Conservation (phyloP, 2,888 invertebrate genomes). For the Notocelia uddmanniana region DNA sequence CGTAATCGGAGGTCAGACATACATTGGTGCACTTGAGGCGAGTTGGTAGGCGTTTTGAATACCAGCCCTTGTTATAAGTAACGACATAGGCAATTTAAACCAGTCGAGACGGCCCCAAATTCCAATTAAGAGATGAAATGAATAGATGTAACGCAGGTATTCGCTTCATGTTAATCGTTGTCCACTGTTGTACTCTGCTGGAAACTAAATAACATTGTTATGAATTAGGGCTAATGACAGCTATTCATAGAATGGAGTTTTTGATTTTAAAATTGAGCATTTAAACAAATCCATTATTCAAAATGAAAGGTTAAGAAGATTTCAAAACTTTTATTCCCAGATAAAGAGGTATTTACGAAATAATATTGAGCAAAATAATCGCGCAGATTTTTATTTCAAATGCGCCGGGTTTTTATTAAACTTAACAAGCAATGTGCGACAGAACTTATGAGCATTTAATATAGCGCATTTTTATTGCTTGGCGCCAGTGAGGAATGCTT, state of each 20-base stretch:
- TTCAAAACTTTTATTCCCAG: not conserved
- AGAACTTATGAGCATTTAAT: slow-evolving; percentile 59
- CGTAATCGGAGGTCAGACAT: slow-evolving; percentile 1
- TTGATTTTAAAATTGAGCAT: not conserved
- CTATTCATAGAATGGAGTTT: not conserved
- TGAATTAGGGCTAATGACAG: slow-evolving; percentile 5
- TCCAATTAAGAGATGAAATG: slow-evolving; percentile 32
- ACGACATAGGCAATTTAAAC: slow-evolving; percentile 46
- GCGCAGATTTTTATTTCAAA: not conserved
- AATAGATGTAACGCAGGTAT: slow-evolving; percentile 5
- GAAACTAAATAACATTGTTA: slow-evolving; percentile 17
- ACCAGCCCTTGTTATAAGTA: slow-evolving; percentile 52
- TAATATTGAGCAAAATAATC: not conserved
- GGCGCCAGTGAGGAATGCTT: slow-evolving; percentile 68
- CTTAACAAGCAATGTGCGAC: slow-evolving; percentile 29
- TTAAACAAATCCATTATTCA: not conserved
- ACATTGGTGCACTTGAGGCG: not conserved
- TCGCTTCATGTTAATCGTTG: slow-evolving; percentile 27
- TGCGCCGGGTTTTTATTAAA: slow-evolving; percentile 31
- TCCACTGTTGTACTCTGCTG: slow-evolving; percentile 15
- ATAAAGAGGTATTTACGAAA: not conserved
- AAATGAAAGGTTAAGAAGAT: not conserved
- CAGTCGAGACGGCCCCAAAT: slow-evolving; percentile 17
- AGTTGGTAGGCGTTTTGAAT: not conserved
- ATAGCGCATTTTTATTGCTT: slow-evolving; percentile 59